Evolutionary conservation across 2,797 vertebrate genomes (phyloP), one percentile per base, ranked within the genome.

Genomic region (Peromyscus nudipes): DNA sequence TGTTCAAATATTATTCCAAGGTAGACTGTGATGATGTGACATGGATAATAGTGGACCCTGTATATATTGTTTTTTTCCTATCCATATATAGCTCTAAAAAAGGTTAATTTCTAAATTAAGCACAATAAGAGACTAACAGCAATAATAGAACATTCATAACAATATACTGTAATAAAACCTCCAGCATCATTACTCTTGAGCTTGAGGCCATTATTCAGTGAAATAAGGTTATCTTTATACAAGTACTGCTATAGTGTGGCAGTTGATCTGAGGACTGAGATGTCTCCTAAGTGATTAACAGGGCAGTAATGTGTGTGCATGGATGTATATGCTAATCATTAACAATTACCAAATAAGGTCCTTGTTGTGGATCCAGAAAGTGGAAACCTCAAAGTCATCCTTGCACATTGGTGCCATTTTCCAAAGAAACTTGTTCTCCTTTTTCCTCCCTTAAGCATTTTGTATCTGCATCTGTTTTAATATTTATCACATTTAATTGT

Each of bases 281-380:
- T 40, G 69, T 4, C 27, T 75, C 7, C 52, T 75, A 31, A 60
- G 27, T 43, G 52, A 73, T 25, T 73, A 19, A 11, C 9, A 19
- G 27, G 21, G 11, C 21, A 76, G 75, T 43, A 29, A 6, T 31
- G 43, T 49, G 25, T 17, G 16, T 46, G 13, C 46, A 31, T 79
- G 43, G 25, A 9, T 46, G 46, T 46, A 10, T 40, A 40, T 40
- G 40, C 23, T 43, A 27, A 37, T 29, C 23, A 60, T 8, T 23
- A 40, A 2, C 21, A 40, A 46, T 83, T 65, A n/a, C 77, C 81
- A 93, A 95, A 67, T 73, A 60, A 82, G 16, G 92, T 37, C 25
- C 19, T 86, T 89, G 25, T 79, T 87, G 89, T 60, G 43, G 76
- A 77, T 14, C 64, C 91, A 87, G 67, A 77, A 84, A 46, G 85